Conservation (phyloP, 2,797 vertebrate species). For the Mionectes olivaceus region DNA sequence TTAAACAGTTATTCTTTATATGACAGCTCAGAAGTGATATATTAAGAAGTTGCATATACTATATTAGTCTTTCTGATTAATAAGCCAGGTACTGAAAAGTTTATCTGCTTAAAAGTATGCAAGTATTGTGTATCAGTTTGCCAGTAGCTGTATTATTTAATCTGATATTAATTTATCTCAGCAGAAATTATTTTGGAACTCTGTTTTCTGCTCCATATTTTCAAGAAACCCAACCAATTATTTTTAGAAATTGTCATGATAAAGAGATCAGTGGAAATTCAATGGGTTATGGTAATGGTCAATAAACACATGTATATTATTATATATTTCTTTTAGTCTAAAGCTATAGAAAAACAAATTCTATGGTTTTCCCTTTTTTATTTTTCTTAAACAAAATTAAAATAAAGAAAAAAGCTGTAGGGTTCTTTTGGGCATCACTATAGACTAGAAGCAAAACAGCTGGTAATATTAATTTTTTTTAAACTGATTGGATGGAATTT, state of each 20-base stretch:
- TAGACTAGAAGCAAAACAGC: background rate
- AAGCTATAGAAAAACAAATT: background rate
- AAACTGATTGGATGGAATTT: background rate
- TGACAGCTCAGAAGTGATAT: background rate
- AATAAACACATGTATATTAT: background rate
- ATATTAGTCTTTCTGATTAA: background rate
- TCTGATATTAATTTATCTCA: background rate
- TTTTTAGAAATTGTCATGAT: background rate
- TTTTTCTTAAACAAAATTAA: background rate
- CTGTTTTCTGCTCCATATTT: background rate
- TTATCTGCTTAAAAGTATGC: background rate
- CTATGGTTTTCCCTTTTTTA: background rate
- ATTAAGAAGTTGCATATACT: background rate
- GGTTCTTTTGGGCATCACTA: no score
- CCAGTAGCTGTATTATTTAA: background rate
- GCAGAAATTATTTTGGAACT: background rate
- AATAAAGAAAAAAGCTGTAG: background rate
- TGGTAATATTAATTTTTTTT: background rate
- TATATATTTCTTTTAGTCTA: background rate
- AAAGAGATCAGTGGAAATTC: background rate
- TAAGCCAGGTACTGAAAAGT: background rate
- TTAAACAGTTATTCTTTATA: background rate
- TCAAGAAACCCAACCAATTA: background rate
- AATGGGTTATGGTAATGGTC: background rate
- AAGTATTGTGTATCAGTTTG: background rate